Percentiles rank a stretch among this genome's conserved stretches.
phyloP scores from a whole-genome alignment of 2,113 vertebrate species.

The Murina feae region DNA sequence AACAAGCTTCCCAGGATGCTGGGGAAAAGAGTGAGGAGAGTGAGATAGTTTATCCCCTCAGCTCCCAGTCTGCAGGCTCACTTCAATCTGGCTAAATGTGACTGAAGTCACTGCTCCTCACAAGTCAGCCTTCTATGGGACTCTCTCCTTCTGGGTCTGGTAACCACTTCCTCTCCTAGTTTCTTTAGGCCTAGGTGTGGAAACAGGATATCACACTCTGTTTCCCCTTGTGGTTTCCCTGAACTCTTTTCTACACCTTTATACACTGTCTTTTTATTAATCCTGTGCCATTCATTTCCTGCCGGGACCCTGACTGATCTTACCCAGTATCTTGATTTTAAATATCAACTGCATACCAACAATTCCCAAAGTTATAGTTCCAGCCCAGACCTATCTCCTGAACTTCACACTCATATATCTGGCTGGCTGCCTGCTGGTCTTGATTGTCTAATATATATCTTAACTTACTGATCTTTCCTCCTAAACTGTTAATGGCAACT shows the following conservation, averaged over 20 bases:
- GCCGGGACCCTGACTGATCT: not conserved
- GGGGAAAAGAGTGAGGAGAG: not conserved
- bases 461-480: not conserved
- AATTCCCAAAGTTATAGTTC: not conserved
- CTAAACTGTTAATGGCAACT: not conserved
- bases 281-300: not conserved
- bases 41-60: not conserved
- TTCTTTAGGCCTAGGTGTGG: not conserved
- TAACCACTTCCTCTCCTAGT: not conserved
- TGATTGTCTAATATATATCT: not conserved
- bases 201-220: not conserved
- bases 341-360: not conserved
- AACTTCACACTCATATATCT: not conserved
- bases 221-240: constrained; percentile 29
- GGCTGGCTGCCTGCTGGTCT: not conserved
- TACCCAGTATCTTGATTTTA: not conserved
- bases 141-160: not conserved
- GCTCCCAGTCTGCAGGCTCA: not conserved
- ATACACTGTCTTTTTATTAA: constrained; percentile 20
- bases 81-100: not conserved
- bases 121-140: not conserved
- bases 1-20: not conserved
- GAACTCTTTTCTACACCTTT: not conserved
- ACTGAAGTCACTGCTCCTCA: not conserved
- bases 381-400: not conserved